phyloP scores from a whole-genome alignment of 92 coral and sea anemone species.

The Palythoa grandis region DNA sequence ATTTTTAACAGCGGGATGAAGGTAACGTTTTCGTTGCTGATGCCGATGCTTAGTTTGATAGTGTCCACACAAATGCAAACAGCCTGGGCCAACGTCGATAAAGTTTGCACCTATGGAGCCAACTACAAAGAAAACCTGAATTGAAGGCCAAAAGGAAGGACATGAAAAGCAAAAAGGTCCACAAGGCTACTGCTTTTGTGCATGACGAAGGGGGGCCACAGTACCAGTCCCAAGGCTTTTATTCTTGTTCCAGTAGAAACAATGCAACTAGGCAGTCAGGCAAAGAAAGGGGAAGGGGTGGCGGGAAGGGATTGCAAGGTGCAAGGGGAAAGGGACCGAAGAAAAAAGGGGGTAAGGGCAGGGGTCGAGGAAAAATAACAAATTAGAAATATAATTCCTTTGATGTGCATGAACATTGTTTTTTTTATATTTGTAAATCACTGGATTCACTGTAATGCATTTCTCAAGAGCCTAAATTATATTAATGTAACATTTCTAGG shows the following conservation, averaged over 20 bases:
- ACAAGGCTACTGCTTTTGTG: conserved; percentile 63
- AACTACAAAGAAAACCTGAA: conserved; percentile 40
- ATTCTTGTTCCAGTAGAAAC: background rate
- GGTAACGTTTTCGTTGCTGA: conserved; percentile 39
- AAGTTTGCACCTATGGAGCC: conserved; percentile 25
- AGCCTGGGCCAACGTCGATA: conserved; percentile 46
- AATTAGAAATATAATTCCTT: too few species aligned
- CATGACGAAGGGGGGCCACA: conserved; percentile 45
- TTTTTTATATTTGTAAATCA: too few species aligned
- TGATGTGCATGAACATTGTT: background rate
- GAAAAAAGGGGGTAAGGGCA: background rate
- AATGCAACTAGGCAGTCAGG: background rate
- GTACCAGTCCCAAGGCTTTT: background rate
- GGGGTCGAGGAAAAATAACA: background rate
- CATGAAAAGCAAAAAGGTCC: conserved; percentile 55
- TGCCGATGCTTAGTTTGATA: conserved; percentile 43
- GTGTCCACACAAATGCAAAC: conserved; percentile 37
- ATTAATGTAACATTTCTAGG: too few species aligned
- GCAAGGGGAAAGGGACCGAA: background rate
- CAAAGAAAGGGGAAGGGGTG: background rate
- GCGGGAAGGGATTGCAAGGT: background rate
- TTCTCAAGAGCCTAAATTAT: too few species aligned
- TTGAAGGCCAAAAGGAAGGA: conserved; percentile 57
- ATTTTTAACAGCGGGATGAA: conserved; percentile 48
- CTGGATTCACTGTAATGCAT: too few species aligned